These are phyloP conservation scores for Chelonus insularis DNA, from an alignment of 1,140 invertebrate genomes.

Conservation along the genomic window DNA sequence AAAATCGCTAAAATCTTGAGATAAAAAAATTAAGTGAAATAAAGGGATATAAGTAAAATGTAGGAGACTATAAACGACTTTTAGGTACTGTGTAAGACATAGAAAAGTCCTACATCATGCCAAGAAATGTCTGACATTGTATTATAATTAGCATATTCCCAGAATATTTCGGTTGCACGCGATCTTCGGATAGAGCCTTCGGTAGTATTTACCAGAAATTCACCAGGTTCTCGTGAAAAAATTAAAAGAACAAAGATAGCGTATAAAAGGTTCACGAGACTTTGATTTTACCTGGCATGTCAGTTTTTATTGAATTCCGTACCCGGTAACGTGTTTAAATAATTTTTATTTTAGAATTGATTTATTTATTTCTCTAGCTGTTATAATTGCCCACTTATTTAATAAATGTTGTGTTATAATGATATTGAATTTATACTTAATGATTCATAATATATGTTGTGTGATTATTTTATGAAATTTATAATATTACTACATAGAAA, in stretches of 20 bases:
- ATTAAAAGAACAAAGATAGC: not conserved
- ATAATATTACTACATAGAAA: too few relatives aligned
- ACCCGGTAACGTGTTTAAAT: not conserved
- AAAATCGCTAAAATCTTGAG: too few relatives aligned
- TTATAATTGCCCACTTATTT: not conserved
- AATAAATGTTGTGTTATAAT: too few relatives aligned
- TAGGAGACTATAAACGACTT: too few relatives aligned
- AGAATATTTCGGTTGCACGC: conserved; percentile 45
- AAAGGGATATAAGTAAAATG: too few relatives aligned
- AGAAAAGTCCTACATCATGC: conserved; percentile 23
- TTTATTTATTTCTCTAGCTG: not conserved
- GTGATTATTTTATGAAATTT: too few relatives aligned
- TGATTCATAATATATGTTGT: too few relatives aligned
- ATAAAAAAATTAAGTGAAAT: too few relatives aligned
- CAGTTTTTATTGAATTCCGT: conserved; percentile 1
- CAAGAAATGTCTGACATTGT: conserved; percentile 38
- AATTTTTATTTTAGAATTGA: not conserved
- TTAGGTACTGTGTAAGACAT: not conserved
- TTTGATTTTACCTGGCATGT: not conserved
- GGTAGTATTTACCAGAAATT: not conserved
- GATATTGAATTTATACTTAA: too few relatives aligned
- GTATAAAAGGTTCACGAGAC: too few relatives aligned
- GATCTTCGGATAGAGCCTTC: conserved; percentile 23
- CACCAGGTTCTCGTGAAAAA: not conserved
- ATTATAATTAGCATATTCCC: conserved; percentile 45